Base-by-base conservation (phyloP, 2,797 vertebrate species). In the Molothrus aeneus region DNA sequence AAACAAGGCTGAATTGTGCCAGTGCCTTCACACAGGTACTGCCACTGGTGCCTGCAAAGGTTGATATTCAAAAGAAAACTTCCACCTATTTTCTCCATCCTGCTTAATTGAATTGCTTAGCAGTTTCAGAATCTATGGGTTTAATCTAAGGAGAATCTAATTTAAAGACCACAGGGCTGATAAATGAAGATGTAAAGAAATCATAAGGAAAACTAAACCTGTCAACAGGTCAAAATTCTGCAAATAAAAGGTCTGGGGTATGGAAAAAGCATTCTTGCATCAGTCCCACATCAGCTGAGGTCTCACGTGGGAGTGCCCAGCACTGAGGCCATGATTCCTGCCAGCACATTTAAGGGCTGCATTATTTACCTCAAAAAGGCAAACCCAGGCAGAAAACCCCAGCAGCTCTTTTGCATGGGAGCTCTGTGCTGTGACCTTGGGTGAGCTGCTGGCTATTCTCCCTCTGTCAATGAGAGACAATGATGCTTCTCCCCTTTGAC, bases 111-210 rank as follows among this genome's bases (percentile, higher is more conserved):
- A 53, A 77, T 53, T 73, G 32, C 40, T 77, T 79, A 71, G 77
- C 31, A 82, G 48, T 77, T 90, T 51, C 70, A 92, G 80, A 71
- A 93, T 56, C 61, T 90, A 69, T 32, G n/a, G 26, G 36, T 63
- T 96, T 91, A 80, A 95, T 80, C 53, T 69, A 31, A 78, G 59
- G 25, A 69, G 10, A 90, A 95, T 59, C 63, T 84, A 78, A 83
- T 79, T 65, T 86, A 63, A 95, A 88, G 70, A 75, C 56, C 51
- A 31, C 29, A 18, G 31, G 12, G 32, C 36, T 86, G 48, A 78
- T 31, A 84, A 73, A 71, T 11, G 13, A 79, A 79, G 53, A 17
- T 64, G 21, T n/a, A 71, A 90, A 59, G 59, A 63, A 91, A 65
- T 42, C 45, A 36, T 61, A 80, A 57, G 15, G 68, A 86, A 88